A percentile compares a stretch with the other conserved stretches of the same genome.
These are phyloP conservation scores for Muraenolepis orangiensis DNA, from an alignment of 2,797 vertebrate species.

Conservation along the genomic window DNA sequence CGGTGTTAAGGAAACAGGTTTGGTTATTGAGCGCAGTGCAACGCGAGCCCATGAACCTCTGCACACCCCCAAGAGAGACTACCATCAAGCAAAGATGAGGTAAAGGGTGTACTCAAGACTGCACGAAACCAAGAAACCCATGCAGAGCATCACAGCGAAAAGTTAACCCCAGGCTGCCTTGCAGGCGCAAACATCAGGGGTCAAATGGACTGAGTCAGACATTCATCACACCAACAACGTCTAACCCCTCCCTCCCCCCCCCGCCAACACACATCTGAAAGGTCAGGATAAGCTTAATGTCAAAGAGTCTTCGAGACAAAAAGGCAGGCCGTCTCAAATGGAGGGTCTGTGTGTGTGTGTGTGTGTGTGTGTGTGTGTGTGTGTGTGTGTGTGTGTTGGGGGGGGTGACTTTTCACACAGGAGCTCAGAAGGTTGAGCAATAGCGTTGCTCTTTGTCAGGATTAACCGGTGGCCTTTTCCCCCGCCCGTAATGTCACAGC, in stretches of 20 bases:
- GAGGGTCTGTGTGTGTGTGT: conserved; percentile 22
- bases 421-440: conserved; percentile 8
- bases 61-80: neutral
- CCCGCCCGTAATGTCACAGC: neutral
- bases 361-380: conserved; percentile 28
- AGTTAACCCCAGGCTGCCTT: neutral
- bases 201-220: neutral
- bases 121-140: neutral
- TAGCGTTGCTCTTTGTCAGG: neutral
- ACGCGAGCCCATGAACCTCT: neutral
- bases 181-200: neutral
- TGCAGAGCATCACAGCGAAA: neutral
- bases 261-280: neutral
- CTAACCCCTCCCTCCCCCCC: neutral
- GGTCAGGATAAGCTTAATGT: neutral
- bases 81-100: neutral
- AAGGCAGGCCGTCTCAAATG: conserved; percentile 11
- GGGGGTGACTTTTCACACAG: conserved; percentile 42
- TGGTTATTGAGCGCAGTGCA: conserved; percentile 1
- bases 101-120: neutral
- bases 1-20: conserved; percentile 26
- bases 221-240: neutral
- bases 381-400: conserved; percentile 27
- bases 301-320: conserved; percentile 6
- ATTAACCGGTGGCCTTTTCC: neutral